Percentiles rank a stretch among this genome's conserved stretches.
Conservation (phyloP, 2,888 invertebrate species). For the Drosophila tripunctata region DNA sequence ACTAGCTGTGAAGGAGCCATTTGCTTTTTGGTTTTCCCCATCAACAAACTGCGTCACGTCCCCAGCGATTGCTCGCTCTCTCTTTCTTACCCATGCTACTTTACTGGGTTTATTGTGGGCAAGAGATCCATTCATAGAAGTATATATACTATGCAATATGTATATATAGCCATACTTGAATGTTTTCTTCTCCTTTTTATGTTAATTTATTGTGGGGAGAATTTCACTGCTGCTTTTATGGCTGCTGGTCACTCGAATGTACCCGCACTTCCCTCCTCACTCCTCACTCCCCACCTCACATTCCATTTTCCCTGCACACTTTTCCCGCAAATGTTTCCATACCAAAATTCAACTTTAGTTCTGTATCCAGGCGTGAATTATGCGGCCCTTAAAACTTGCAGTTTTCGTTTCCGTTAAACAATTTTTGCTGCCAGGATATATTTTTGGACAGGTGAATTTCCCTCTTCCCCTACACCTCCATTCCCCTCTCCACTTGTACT, state of each 20-base stretch:
- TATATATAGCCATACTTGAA: background rate
- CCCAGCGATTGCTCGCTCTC: background rate
- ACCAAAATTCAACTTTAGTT: conserved; percentile 20
- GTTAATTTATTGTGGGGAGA: conserved; percentile 67
- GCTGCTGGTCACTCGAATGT: conserved; percentile 47
- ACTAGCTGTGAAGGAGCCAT: conserved; percentile 15
- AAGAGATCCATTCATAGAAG: conserved; percentile 24
- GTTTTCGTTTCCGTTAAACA: conserved; percentile 70
- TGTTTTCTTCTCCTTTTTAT: conserved; percentile 37
- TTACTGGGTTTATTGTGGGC: conserved; percentile 11
- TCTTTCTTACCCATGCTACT: background rate
- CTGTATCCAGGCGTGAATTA: conserved; percentile 22
- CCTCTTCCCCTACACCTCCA: too few relatives aligned
- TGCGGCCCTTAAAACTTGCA: conserved; percentile 43
- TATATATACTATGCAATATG: too few relatives aligned
- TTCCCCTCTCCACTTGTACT: too few relatives aligned
- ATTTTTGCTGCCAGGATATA: conserved; percentile 47
- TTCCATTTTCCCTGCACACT: conserved; percentile 2
- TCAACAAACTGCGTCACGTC: conserved; percentile 3
- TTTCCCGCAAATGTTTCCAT: conserved; percentile 52
- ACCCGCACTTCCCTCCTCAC: background rate
- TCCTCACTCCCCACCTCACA: background rate
- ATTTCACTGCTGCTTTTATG: conserved; percentile 38
- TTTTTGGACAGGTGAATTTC: conserved; percentile 17
- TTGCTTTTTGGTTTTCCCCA: conserved; percentile 6